Conservation (phyloP, 2,113 vertebrate species). For the Mustela lutreola region DNA sequence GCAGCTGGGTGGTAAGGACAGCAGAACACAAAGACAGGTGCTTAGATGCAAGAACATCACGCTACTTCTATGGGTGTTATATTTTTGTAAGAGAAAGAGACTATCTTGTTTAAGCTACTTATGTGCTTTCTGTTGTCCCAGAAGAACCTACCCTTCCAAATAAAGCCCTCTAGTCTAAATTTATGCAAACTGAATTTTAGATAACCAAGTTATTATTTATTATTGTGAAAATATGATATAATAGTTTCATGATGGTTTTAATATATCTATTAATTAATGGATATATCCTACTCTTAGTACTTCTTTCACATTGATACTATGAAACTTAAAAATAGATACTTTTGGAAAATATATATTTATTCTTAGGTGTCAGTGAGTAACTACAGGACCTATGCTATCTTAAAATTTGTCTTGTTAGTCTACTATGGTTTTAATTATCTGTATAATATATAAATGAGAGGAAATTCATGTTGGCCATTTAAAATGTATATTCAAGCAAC, state of each 20-base stretch:
- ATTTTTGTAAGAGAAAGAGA: not conserved
- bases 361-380: not conserved
- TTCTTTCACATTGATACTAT: not conserved
- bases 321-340: not conserved
- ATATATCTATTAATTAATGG: not conserved
- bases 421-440: slow-evolving; percentile 12
- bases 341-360: not conserved
- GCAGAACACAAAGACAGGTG: not conserved
- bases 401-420: not conserved
- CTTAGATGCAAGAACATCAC: not conserved
- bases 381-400: not conserved
- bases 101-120: not conserved
- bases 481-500: not conserved
- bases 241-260: not conserved
- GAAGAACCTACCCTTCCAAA: slow-evolving; percentile 11
- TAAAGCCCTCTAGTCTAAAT: not conserved
- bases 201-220: not conserved
- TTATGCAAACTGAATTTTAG: not conserved
- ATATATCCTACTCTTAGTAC: not conserved
- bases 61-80: not conserved
- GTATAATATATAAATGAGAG: not conserved
- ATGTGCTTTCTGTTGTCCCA: not conserved
- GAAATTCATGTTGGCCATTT: not conserved
- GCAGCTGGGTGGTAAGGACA: not conserved
- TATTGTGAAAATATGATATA: not conserved